Conservation (phyloP, 2,797 vertebrate genomes). For the Hoplostethus mediterraneus region DNA sequence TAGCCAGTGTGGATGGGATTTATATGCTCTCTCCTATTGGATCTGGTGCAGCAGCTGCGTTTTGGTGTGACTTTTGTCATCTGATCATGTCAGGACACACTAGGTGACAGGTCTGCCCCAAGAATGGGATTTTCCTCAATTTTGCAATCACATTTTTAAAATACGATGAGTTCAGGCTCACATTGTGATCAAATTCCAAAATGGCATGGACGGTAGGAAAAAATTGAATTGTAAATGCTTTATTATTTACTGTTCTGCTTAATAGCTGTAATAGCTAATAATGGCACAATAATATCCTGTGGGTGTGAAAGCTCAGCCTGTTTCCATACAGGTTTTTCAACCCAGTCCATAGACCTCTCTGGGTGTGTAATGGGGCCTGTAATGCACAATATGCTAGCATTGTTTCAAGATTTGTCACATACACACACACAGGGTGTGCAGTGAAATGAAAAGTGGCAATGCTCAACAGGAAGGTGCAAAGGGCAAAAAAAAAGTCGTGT, state of each 20-base stretch:
- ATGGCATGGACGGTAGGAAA: background rate
- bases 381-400: background rate
- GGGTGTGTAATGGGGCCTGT: background rate
- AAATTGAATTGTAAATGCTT: too few relatives aligned
- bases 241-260: too few relatives aligned
- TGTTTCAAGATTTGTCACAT: too few relatives aligned
- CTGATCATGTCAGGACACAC: background rate
- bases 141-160: background rate
- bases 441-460: too few relatives aligned
- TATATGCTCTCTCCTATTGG: too few relatives aligned
- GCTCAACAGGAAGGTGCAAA: too few relatives aligned
- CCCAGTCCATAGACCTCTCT: background rate
- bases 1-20: too few relatives aligned
- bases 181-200: background rate
- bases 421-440: too few relatives aligned
- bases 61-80: background rate
- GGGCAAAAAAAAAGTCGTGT: too few relatives aligned
- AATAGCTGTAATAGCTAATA: too few relatives aligned
- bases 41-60: too few relatives aligned
- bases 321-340: background rate
- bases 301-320: background rate
- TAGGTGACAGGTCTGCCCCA: background rate
- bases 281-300: too few relatives aligned
- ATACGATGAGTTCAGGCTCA: background rate
- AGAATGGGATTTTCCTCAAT: background rate